Base-by-base conservation (phyloP, 2,888 invertebrate species). In the Chorisops tibialis region DNA sequence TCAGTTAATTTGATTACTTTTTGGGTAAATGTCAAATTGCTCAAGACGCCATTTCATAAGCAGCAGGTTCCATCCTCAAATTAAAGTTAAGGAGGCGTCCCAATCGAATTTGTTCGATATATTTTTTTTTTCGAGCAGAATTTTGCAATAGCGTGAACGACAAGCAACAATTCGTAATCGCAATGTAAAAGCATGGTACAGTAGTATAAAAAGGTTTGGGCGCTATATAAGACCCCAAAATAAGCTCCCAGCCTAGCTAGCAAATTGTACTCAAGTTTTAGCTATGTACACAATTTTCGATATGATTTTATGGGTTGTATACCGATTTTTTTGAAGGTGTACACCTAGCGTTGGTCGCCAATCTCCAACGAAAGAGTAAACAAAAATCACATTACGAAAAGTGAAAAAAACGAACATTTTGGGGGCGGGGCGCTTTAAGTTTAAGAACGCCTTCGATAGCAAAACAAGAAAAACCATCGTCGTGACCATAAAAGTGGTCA, bases 231-330 rank as follows among this genome's bases (percentile, higher is more conserved):
- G 38, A 14, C 35, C 56, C 24, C 56, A 43, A 45, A 30, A 16
- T 18, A 24, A 50, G 16, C 35, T 9, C 37, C 14, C 16, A 6
- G 18, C 19, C 4, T 45, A 18, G 19, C 52, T 18, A 52, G 52
- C 39, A 21, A 50, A 38, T 52, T 52, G 52, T 38, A 39, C 6
- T 52, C 14, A 38, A 11, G 56, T 30, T 45, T 50, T 21, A 47
- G 21, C 52, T 39, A 41, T 54, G 52, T 54, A 21, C 45, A 24
- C 43, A 56, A 45, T 56, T 56, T 39, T 30, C 12, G 45, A 24
- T 43, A 56, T 45, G 56, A 45, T 45, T 56, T 56, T 56, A 56
- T 56, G 56, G 56, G 56, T 22, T 56, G 56, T 45, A 30, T 43
- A 14, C 35, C 11, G 19, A 12, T 45, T 45, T 24, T n/a, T 19